phyloP scores from a whole-genome alignment of 2,113 vertebrate species.

The Pithys albifrons region DNA sequence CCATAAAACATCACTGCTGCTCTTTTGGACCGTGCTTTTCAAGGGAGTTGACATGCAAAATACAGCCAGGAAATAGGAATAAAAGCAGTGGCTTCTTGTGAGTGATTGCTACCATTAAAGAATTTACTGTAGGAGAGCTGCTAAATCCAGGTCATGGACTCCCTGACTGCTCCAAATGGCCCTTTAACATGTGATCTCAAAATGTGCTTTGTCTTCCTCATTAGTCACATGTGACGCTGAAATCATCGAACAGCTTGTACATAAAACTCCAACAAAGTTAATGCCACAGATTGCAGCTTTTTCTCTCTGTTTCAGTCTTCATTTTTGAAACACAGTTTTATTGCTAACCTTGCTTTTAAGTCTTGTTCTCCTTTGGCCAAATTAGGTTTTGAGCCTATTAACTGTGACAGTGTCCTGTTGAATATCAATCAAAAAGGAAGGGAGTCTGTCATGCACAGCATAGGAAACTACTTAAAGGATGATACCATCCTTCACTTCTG shows the following conservation, averaged over 20 bases:
- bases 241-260: neutral
- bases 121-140: neutral
- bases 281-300: neutral
- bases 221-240: neutral
- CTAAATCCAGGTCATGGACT: neutral
- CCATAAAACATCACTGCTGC: neutral
- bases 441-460: neutral
- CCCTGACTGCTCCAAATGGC: neutral
- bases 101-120: neutral
- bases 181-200: neutral
- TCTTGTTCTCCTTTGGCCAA: neutral
- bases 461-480: neutral
- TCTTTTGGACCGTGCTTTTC: neutral
- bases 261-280: neutral
- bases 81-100: neutral
- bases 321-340: neutral
- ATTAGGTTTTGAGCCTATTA: conserved; percentile 13
- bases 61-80: neutral
- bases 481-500: neutral
- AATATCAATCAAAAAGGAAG: neutral
- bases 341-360: neutral
- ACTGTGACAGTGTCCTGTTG: neutral
- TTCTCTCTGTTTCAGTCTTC: neutral
- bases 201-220: neutral
- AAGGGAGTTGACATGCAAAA: neutral